phyloP scores from a whole-genome alignment of 1,140 invertebrate genomes.

The Goniozus legneri region DNA sequence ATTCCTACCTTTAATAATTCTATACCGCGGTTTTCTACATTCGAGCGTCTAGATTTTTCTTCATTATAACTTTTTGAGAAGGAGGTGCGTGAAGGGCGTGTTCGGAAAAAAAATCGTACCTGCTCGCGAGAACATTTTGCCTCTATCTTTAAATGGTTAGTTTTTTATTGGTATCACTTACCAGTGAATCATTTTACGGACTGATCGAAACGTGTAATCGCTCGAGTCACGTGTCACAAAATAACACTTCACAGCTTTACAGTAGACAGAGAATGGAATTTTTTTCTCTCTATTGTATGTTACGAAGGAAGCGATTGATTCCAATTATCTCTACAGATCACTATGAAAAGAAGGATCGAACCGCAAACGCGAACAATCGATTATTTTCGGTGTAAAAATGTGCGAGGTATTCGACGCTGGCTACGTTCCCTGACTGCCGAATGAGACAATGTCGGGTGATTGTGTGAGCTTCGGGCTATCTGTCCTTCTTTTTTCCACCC shows the following conservation, averaged over 20 bases:
- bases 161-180: conserved; percentile 31
- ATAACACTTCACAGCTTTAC: too few relatives aligned
- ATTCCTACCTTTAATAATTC: conserved; percentile 22
- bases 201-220: conserved; percentile 8
- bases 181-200: conserved; percentile 22
- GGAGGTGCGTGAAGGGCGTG: not conserved
- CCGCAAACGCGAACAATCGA: too few relatives aligned
- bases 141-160: too few relatives aligned
- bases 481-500: too few relatives aligned
- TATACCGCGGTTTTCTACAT: conserved; percentile 16
- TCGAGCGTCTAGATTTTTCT: conserved; percentile 30
- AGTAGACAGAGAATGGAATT: too few relatives aligned
- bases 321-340: not conserved
- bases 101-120: not conserved
- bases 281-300: not conserved
- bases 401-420: too few relatives aligned
- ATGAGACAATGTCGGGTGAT: not conserved
- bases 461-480: too few relatives aligned
- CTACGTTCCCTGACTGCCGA: not conserved
- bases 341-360: too few relatives aligned
- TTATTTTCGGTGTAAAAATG: too few relatives aligned
- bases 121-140: too few relatives aligned
- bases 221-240: too few relatives aligned
- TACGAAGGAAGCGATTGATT: not conserved
- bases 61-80: conserved; percentile 30